Base-by-base conservation (phyloP, 2,888 invertebrate species). In the Pemphredon lugubris region DNA sequence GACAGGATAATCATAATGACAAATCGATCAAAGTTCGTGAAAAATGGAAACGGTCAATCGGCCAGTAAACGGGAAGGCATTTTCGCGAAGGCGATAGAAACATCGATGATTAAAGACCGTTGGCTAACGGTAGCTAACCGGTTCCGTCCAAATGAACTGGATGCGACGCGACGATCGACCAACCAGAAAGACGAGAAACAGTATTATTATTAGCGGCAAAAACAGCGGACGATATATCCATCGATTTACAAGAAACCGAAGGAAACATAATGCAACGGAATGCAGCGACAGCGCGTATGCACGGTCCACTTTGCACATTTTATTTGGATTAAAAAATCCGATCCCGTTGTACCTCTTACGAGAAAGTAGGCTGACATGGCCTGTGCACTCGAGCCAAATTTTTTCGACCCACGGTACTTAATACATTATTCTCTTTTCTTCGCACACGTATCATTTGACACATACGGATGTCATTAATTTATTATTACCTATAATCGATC, bases 361-460 rank as follows among this genome's bases (percentile, higher is more conserved):
- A 6, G 51, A 57, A 68, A 68, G 68, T 68, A 68, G 68, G 71
- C 14, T 23, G 34, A 47, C 37, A 14, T 37, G 16, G 26, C 48
- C 23, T 32, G 21, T 20, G 54, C 37, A 20, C 37, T n/a, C n/a
- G n/a, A n/a, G n/a, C n/a, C n/a, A n/a, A n/a, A n/a, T n/a, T n/a
- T n/a, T 50, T 39, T 51, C 50, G 55, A 44, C n/a, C n/a, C n/a
- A n/a, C n/a, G n/a, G n/a, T n/a, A n/a, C n/a, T n/a, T n/a, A n/a
- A n/a, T n/a, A n/a, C n/a, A n/a, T n/a, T n/a, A n/a, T n/a, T n/a
- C n/a, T n/a, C n/a, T n/a, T n/a, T n/a, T n/a, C n/a, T n/a, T n/a
- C n/a, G n/a, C n/a, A n/a, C n/a, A n/a, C n/a, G n/a, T n/a, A n/a
- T n/a, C n/a, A n/a, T n/a, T n/a, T n/a, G n/a, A n/a, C n/a, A n/a